Conservation (phyloP, 2,888 invertebrate genomes). For the Baronia brevicornis region DNA sequence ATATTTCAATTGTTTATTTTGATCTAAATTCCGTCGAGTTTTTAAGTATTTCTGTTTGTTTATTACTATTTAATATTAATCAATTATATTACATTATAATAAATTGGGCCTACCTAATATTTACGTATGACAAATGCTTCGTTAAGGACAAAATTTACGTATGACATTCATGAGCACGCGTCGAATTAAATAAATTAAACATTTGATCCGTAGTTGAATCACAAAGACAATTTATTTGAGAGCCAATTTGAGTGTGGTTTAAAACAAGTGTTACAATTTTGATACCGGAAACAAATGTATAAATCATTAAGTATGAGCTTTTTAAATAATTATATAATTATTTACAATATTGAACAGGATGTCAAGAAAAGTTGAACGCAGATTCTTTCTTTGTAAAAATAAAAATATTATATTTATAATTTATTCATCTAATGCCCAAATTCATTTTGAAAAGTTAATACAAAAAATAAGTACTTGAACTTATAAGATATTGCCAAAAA, state of each 20-base stretch:
- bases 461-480: slow-evolving; percentile 45
- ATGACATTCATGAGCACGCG: slow-evolving; percentile 63
- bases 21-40: slow-evolving; percentile 59
- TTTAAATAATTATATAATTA: slow-evolving; percentile 34
- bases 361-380: slow-evolving; percentile 45
- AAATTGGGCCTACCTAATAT: slow-evolving; percentile 71
- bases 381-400: slow-evolving; percentile 47
- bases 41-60: slow-evolving; percentile 65
- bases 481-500: slow-evolving; percentile 34
- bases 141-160: slow-evolving; percentile 62
- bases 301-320: slow-evolving; percentile 28
- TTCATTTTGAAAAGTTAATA: slow-evolving; percentile 15
- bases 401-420: slow-evolving; percentile 20
- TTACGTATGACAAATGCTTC: slow-evolving; percentile 72
- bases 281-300: slow-evolving; percentile 25
- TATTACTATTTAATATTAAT: slow-evolving; percentile 56
- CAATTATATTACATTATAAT: slow-evolving; percentile 68
- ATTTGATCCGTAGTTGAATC: slow-evolving; percentile 37
- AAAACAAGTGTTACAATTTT: slow-evolving; percentile 54
- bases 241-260: slow-evolving; percentile 35
- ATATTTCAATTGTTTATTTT: slow-evolving; percentile 61
- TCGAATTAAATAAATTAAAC: slow-evolving; percentile 57
- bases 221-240: slow-evolving; percentile 39
- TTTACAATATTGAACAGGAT: slow-evolving; percentile 57
- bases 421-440: slow-evolving; percentile 31